A percentile compares a stretch with the other conserved stretches of the same genome.
These are phyloP conservation scores for Spea bombifrons DNA, from an alignment of 2,113 vertebrate genomes.

Conservation along the genomic window DNA sequence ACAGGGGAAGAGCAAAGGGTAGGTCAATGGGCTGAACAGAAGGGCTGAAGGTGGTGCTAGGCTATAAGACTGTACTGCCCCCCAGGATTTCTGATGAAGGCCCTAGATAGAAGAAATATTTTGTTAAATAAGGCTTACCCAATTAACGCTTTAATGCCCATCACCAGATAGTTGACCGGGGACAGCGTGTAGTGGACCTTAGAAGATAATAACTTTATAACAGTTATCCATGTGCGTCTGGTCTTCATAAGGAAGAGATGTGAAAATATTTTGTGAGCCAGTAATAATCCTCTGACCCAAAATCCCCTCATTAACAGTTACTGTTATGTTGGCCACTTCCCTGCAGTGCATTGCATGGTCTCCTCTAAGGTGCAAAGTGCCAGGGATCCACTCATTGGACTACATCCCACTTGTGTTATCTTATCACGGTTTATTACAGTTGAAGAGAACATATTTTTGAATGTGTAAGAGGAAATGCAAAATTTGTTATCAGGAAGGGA, in stretches of 20 bases:
- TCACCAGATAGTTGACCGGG: conserved; percentile 12
- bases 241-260: conserved; percentile 20
- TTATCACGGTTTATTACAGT: too few species aligned
- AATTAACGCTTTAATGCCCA: background rate
- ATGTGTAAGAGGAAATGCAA: too few species aligned
- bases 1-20: too few species aligned
- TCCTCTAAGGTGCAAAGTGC: conserved; percentile 10
- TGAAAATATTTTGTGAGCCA: conserved; percentile 27
- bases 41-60: too few species aligned
- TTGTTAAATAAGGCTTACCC: too few species aligned
- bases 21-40: too few species aligned
- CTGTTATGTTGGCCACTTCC: background rate
- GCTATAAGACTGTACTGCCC: too few species aligned
- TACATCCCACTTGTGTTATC: too few species aligned
- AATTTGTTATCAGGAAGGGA: too few species aligned
- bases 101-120: too few species aligned
- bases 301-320: conserved; percentile 36
- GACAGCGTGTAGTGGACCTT: conserved; percentile 21
- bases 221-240: conserved; percentile 34
- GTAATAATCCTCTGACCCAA: conserved; percentile 33
- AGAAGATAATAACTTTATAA: conserved; percentile 27
- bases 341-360: conserved; percentile 22
- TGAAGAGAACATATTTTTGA: too few species aligned
- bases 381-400: conserved; percentile 16
- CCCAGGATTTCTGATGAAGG: too few species aligned